Evolutionary conservation across 2,888 invertebrate genomes (phyloP).

Genomic region (Clusia tigrina): DNA sequence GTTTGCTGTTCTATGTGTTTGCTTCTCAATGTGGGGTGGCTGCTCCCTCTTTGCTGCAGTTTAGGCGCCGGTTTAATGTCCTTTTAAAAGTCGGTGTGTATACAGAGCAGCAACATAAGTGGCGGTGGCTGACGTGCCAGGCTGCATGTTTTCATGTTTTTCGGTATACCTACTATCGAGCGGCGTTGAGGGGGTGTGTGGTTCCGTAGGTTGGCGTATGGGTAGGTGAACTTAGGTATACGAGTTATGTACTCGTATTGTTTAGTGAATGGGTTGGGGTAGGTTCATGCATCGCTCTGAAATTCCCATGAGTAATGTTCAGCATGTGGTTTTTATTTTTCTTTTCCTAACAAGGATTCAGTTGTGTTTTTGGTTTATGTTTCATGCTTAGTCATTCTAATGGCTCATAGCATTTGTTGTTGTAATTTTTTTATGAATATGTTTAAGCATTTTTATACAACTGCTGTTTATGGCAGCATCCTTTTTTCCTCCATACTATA

Average conservation of each 20-base stretch:
- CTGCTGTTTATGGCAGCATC: background rate
- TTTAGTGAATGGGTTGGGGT: background rate
- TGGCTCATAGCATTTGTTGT: background rate
- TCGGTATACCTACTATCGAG: too few species aligned
- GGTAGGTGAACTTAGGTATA: too few species aligned
- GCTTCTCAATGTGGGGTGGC: too few species aligned
- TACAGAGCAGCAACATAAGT: too few species aligned
- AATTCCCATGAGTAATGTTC: conserved; percentile 52
- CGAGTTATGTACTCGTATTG: too few species aligned
- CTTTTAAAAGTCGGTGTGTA: conserved; percentile 41
- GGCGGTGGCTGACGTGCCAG: too few species aligned
- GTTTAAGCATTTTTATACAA: background rate
- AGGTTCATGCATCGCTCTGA: conserved; percentile 37
- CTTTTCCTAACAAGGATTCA: conserved; percentile 12
- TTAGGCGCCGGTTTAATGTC: conserved; percentile 55
- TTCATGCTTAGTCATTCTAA: conserved; percentile 4
- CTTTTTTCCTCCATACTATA: too few species aligned
- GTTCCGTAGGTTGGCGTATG: background rate
- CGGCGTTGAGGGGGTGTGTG: conserved; percentile 4
- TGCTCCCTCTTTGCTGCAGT: conserved; percentile 8
- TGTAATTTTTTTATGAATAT: background rate
- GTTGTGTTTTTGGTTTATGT: background rate
- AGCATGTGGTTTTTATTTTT: conserved; percentile 30
- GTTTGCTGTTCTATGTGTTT: conserved; percentile 8
- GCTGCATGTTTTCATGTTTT: too few species aligned